Percentiles rank a stretch among this genome's conserved stretches.
Evolutionary conservation across 2,888 invertebrate genomes (phyloP).

Genomic region (Cancer borealis): DNA sequence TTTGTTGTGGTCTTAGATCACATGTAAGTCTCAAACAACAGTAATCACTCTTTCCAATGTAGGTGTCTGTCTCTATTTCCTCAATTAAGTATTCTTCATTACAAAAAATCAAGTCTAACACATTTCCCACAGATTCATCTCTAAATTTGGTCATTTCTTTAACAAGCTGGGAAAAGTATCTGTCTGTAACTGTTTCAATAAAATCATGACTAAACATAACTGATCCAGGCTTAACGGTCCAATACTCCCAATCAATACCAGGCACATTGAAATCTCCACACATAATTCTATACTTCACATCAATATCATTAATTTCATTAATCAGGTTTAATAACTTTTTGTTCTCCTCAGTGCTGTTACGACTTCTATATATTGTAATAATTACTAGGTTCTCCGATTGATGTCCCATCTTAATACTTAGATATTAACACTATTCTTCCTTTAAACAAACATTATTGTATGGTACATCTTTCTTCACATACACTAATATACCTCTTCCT

Average conservation of each 20-base stretch:
- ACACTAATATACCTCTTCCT: background rate
- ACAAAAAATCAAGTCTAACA: background rate
- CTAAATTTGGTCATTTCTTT: background rate
- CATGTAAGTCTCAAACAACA: background rate
- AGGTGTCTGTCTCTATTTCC: background rate
- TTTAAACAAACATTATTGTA: background rate
- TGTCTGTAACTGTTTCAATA: background rate
- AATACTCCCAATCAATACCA: background rate
- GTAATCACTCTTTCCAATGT: background rate
- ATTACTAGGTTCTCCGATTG: background rate
- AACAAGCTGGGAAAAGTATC: background rate
- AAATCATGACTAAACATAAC: background rate
- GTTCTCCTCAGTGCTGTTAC: background rate
- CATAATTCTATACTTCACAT: background rate
- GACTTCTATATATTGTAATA: background rate
- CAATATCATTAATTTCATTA: background rate
- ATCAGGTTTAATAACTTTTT: conserved; percentile 25
- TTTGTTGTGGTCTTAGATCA: conserved; percentile 1
- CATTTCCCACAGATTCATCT: background rate
- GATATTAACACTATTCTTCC: background rate
- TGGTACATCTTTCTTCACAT: conserved; percentile 25
- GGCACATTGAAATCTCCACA: background rate
- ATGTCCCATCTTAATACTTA: background rate
- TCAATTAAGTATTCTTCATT: background rate
- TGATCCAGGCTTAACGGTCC: background rate